Conservation (phyloP, 2,113 vertebrate genomes). For the Sclerurus mexicanus region DNA sequence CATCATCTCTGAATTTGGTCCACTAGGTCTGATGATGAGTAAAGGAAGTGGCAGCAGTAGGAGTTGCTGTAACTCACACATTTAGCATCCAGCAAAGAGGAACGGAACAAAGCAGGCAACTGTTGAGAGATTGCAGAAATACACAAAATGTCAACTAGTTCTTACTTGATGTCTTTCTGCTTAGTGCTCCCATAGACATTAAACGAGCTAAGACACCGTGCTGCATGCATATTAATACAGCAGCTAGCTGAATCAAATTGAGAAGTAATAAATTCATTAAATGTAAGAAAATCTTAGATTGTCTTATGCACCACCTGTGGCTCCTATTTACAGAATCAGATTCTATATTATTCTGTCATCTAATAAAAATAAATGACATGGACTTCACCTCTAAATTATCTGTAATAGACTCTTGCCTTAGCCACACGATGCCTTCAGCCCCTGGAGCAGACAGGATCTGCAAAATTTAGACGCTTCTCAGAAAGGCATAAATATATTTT, state of each 20-base stretch:
- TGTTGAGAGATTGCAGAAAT: not conserved
- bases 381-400: conserved; percentile 2
- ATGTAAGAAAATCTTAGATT: not conserved
- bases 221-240: not conserved
- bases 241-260: not conserved
- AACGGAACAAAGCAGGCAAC: not conserved
- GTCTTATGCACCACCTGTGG: not conserved
- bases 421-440: not conserved
- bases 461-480: not conserved
- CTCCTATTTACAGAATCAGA: not conserved
- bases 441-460: not conserved
- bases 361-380: not conserved
- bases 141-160: not conserved
- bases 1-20: not conserved
- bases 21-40: not conserved
- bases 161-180: not conserved
- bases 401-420: not conserved
- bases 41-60: not conserved
- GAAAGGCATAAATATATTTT: not conserved
- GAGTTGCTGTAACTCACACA: not conserved
- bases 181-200: not conserved
- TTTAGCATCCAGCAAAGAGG: not conserved
- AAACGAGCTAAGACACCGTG: not conserved
- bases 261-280: not conserved
- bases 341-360: not conserved